These are phyloP conservation scores for Idaea dimidiata DNA, from an alignment of 2,888 invertebrate species.

Conservation along the genomic window DNA sequence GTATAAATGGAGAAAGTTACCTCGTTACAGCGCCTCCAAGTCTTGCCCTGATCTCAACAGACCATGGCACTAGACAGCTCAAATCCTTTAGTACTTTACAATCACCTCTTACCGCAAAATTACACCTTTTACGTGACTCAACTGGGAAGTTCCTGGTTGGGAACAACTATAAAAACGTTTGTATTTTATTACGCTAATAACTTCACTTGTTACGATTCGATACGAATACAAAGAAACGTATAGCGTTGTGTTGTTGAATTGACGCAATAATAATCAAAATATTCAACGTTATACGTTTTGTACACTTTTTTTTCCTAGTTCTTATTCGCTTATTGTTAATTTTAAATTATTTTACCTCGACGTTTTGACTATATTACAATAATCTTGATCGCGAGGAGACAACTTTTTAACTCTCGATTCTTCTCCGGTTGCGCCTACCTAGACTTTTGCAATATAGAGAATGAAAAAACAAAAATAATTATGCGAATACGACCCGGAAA, in stretches of 20 bases:
- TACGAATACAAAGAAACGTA: slow-evolving; percentile 7
- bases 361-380: too few species aligned
- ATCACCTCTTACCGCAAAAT: slow-evolving; percentile 69
- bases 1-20: slow-evolving; percentile 75
- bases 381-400: too few species aligned
- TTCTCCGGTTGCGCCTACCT: too few species aligned
- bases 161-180: slow-evolving; percentile 41
- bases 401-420: too few species aligned
- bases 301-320: too few species aligned
- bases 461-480: too few species aligned
- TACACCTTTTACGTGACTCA: slow-evolving; percentile 63
- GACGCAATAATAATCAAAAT: too few species aligned
- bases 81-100: slow-evolving; percentile 57
- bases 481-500: too few species aligned
- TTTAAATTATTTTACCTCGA: too few species aligned
- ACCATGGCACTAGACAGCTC: slow-evolving; percentile 41
- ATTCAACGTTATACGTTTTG: too few species aligned
- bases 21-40: slow-evolving; percentile 62
- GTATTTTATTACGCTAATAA: slow-evolving; percentile 41
- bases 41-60: slow-evolving; percentile 43
- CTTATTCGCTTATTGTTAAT: too few species aligned
- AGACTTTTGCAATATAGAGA: too few species aligned
- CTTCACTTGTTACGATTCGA: slow-evolving; percentile 29
- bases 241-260: slow-evolving; percentile 12
- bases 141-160: slow-evolving; percentile 39